phyloP scores from a whole-genome alignment of 2,797 vertebrate species.

The Hypotaenidia philippensis region DNA sequence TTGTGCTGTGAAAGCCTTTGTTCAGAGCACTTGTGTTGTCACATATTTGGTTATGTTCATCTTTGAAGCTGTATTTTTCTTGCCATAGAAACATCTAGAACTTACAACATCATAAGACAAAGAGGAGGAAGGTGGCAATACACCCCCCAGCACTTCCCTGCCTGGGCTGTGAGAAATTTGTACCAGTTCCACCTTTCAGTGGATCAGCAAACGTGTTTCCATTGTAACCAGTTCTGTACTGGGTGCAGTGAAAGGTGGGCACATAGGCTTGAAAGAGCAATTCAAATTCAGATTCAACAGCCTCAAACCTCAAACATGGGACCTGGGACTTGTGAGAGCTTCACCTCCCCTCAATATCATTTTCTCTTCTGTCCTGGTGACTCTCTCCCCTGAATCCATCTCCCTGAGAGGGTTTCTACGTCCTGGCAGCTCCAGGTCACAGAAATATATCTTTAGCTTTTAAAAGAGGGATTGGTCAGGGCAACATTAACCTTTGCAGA shows the following conservation, averaged over 20 bases:
- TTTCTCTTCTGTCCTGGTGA: background rate
- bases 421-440: background rate
- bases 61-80: background rate
- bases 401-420: background rate
- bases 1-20: background rate
- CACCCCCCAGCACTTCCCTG: background rate
- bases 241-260: background rate
- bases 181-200: background rate
- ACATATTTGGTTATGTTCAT: fast-evolving
- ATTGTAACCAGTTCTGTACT: background rate
- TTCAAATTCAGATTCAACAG: background rate
- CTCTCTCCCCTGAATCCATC: background rate
- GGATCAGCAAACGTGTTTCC: background rate
- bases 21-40: background rate
- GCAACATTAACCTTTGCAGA: background rate
- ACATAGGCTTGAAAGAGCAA: background rate
- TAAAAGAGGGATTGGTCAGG: background rate
- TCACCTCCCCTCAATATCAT: background rate
- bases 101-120: background rate
- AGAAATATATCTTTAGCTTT: background rate
- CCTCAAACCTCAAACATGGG: background rate
- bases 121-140: background rate
- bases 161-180: background rate
- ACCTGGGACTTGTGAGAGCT: background rate
- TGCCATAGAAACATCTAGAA: background rate